Conservation (phyloP, 2,113 vertebrate genomes). For the Neolamprologus hecqui region DNA sequence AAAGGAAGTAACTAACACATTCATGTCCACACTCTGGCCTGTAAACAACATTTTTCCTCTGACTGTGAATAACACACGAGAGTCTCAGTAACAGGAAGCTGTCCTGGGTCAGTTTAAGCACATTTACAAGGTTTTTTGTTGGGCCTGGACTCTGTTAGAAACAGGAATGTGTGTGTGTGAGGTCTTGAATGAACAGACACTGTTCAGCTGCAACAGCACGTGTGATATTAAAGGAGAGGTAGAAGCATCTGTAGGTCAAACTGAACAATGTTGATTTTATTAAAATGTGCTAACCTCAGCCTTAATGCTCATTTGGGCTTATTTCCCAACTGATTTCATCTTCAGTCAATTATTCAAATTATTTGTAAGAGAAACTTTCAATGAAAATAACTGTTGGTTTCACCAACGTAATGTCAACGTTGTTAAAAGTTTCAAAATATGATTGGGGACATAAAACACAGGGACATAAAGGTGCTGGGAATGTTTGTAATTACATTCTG, state of each 20-base stretch:
- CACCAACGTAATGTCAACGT: background rate
- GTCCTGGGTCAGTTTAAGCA: background rate
- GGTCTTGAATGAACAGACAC: background rate
- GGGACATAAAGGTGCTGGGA: background rate
- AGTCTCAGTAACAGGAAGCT: background rate
- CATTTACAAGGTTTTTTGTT: background rate
- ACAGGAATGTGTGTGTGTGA: background rate
- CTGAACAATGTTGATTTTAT: background rate
- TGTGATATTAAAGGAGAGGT: background rate
- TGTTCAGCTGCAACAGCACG: background rate
- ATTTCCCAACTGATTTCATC: background rate
- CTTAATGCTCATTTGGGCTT: background rate
- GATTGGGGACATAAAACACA: background rate
- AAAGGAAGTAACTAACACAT: background rate
- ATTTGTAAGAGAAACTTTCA: background rate
- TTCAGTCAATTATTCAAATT: rapidly evolving
- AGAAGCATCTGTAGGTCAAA: background rate
- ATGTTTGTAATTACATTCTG: background rate
- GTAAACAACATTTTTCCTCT: background rate
- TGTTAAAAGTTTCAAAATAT: background rate
- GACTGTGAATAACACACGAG: background rate
- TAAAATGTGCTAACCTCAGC: background rate
- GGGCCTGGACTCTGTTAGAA: background rate
- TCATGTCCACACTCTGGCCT: background rate
- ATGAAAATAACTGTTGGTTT: background rate